phyloP scores from a whole-genome alignment of 2,888 invertebrate species.

The Athripsodes cinereus region DNA sequence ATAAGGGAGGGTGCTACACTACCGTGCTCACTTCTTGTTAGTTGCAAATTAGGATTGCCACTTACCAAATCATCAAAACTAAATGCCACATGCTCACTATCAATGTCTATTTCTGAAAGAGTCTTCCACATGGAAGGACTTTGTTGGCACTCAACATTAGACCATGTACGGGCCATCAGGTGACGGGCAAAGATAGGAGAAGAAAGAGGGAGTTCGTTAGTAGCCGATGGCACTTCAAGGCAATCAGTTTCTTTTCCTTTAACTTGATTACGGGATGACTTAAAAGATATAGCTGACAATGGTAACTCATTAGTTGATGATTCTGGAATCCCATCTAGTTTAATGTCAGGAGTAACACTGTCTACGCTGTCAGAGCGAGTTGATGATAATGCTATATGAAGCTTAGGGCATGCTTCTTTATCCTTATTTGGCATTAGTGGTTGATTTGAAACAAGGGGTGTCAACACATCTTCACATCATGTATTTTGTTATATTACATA shows the following conservation, averaged over 20 bases:
- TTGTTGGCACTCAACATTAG: not conserved
- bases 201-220: conserved; percentile 39
- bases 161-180: not conserved
- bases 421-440: not conserved
- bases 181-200: conserved; percentile 30
- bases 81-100: not conserved
- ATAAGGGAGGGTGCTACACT: conserved; percentile 25
- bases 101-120: conserved; percentile 17
- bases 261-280: conserved; percentile 36
- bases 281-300: conserved; percentile 53
- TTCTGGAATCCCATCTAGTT: conserved; percentile 44
- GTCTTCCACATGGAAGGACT: conserved; percentile 9
- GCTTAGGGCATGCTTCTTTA: conserved; percentile 27
- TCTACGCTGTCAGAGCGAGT: conserved; percentile 35
- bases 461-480: not conserved
- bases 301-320: conserved; percentile 66
- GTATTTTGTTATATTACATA: too few species aligned
- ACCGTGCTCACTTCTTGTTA: conserved; percentile 25
- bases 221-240: conserved; percentile 41
- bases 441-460: not conserved
- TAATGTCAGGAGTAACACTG: conserved; percentile 37
- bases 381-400: conserved; percentile 3
- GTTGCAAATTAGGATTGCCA: conserved; percentile 13
- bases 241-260: conserved; percentile 38
- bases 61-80: too few species aligned